Evolutionary conservation across 2,888 invertebrate species (phyloP), one percentile per base, ranked within the genome.

Genomic region (Hypomecis atomaria): DNA sequence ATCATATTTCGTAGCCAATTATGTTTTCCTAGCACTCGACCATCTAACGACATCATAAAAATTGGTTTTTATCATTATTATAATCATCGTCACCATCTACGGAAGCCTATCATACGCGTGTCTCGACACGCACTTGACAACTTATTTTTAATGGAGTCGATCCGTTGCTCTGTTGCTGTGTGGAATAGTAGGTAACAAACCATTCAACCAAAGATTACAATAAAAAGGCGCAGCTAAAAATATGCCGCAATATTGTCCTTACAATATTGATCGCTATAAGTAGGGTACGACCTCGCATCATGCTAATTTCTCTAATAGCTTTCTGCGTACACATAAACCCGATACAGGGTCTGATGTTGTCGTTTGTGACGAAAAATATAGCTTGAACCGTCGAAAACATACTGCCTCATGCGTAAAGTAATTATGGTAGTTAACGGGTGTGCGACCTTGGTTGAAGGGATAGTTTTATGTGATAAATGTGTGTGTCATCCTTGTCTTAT

Each of bases 251-350:
- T 43, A 53, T 42, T 42, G 42, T 53, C 54, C 53, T 36, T 50
- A 38, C 34, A 11, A 44, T 54, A 63, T 63, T 47, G 69, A 57
- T 59, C 54, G 55, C 10, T 11, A 36, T n/a, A 44, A 67, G 54
- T 66, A 64, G 67, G 69, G 40, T 60, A 23, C 37, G 64, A 33
- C 69, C 65, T 71, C 62, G 65, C 63, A 59, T 48, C 58, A 58
- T 64, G 66, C 56, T 63, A 57, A 67, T 66, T 58, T 63, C 58
- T 58, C 61, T 63, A 59, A 65, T 63, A 56, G 53, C 45, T 58
- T 60, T 60, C 48, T 55, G 42, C 47, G 54, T 60, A 54, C 54
- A 45, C 47, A 48, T 47, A 53, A 49, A 60, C 55, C 33, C 34
- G 50, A 56, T 56, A 55, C 60, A 23, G 10, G 36, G 48, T n/a